phyloP scores from a whole-genome alignment of 2,113 vertebrate species.

The Morone chrysops region DNA sequence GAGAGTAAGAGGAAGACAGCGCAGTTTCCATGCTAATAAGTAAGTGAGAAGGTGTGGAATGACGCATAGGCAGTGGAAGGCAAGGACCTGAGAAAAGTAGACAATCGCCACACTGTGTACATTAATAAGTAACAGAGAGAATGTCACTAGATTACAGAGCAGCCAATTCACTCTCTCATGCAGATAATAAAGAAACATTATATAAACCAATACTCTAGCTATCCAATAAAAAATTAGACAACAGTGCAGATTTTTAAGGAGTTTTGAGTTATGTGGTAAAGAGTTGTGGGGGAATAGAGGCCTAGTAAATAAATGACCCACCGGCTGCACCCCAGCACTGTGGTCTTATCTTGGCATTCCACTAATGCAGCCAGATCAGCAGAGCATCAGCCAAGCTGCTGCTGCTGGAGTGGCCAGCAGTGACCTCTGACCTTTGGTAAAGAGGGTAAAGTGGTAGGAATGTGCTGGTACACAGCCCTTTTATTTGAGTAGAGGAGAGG shows the following conservation, averaged over 20 bases:
- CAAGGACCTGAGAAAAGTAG: constrained; percentile 3
- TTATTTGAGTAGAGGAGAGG: constrained; percentile 24
- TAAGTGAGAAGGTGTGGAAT: constrained; percentile 56
- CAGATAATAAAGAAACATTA: constrained; percentile 18
- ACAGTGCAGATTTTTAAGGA: constrained; percentile 4
- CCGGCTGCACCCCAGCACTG: constrained; percentile 22
- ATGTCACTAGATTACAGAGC: constrained; percentile 12
- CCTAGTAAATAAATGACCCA: constrained; percentile 39
- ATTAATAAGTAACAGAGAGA: constrained; percentile 39
- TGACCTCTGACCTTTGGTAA: constrained; percentile 75
- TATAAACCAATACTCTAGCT: neutral
- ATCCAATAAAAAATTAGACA: constrained; percentile 4
- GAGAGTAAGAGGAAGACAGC: constrained; percentile 2
- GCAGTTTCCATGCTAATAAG: constrained; percentile 40
- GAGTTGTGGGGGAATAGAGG: constrained; percentile 10
- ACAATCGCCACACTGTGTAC: constrained; percentile 42
- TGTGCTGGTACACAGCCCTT: constrained; percentile 64
- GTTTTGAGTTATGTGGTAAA: constrained; percentile 21
- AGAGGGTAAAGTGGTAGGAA: constrained; percentile 72
- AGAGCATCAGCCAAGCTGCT: constrained; percentile 60
- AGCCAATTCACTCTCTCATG: neutral
- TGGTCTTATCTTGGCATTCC: constrained; percentile 79
- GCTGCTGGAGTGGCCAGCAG: constrained; percentile 62
- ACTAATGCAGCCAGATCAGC: constrained; percentile 73
- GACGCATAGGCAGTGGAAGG: constrained; percentile 36